Percentiles rank a stretch among this genome's conserved stretches.
These are phyloP conservation scores for Lissocephala sabroskyi DNA, from an alignment of 2,888 invertebrate genomes.

Conservation along the genomic window DNA sequence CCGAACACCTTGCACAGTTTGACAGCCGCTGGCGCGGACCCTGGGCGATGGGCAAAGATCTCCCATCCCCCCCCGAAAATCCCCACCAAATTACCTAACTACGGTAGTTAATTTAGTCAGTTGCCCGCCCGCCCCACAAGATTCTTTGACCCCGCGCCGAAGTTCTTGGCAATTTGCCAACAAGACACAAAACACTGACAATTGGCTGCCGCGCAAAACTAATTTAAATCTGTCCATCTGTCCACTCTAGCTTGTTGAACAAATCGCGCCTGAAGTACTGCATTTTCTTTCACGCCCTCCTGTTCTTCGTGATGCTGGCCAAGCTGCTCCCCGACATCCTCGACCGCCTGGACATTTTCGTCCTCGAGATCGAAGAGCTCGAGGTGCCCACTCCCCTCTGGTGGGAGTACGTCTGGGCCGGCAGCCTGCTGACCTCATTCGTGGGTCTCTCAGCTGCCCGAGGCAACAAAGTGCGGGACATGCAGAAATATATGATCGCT, in stretches of 20 bases:
- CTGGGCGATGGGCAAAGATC: no score
- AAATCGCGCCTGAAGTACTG: slow-evolving; percentile 96
- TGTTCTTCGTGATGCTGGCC: slow-evolving; percentile 91
- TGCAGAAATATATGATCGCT: slow-evolving; percentile 88
- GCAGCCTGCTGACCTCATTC: slow-evolving; percentile 87
- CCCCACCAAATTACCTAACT: slow-evolving; percentile 47
- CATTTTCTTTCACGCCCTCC: slow-evolving; percentile 92
- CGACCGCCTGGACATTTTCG: slow-evolving; percentile 93
- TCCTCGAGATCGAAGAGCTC: slow-evolving; percentile 93
- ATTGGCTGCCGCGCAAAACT: neutral
- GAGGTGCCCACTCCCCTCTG: slow-evolving; percentile 85
- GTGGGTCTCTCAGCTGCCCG: slow-evolving; percentile 89
- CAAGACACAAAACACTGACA: slow-evolving; percentile 34
- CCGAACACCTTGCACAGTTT: neutral
- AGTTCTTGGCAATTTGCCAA: slow-evolving; percentile 51
- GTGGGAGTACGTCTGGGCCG: slow-evolving; percentile 96
- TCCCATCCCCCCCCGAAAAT: neutral
- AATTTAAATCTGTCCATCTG: slow-evolving; percentile 1
- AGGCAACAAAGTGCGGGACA: slow-evolving; percentile 83
- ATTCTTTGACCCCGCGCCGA: slow-evolving; percentile 1
- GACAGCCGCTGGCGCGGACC: no score
- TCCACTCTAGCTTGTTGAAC: slow-evolving; percentile 87
- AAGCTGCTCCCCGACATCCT: slow-evolving; percentile 93
- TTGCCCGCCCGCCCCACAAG: slow-evolving; percentile 13
- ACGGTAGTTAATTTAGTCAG: slow-evolving; percentile 13